Evolutionary conservation across 2,888 invertebrate species (phyloP), one percentile per base, ranked within the genome.

Genomic region (Apeira syringaria): DNA sequence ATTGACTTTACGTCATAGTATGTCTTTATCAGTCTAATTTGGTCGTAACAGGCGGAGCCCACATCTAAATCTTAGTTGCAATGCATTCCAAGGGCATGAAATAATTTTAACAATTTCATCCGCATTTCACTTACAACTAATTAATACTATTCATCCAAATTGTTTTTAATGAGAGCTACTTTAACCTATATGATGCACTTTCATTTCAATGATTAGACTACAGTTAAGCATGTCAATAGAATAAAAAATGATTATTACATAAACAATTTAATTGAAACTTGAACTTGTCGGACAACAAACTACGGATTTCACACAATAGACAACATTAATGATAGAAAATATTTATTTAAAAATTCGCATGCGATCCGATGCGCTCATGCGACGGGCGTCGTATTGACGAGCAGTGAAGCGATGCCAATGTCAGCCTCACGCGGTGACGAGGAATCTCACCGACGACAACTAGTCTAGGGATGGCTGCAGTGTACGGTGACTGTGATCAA

Each of bases 221-320:
- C 82, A 78, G 82, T 80, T 82, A 86, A 87, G 84, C 82, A 84
- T 84, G 85, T 87, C 84, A 83, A 80, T 81, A 83, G 78, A 84
- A 86, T 84, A 82, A 87, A 86, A 80, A 84, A 85, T 72, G 65
- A 80, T 81, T 77, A 84, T 81, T 84, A 87, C 78, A 81, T 85
- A 87, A 88, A 87, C 85, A 86, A 84, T 86, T 85, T 84, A 83
- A 85, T 85, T 74, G 73, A 80, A 86, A 85, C 79, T 81, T 82
- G 73, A 85, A 85, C 82, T 78, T 50, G 64, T 84, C 84, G 81
- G 86, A 87, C 87, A 87, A 88, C 82, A 86, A 86, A 87, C 86
- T 84, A 84, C 84, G 80, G 68, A 74, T 74, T 79, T 70, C 79
- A 85, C 83, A 79, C 77, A 77, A 77, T 70, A 77, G 71, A 82